phyloP scores from a whole-genome alignment of 2,113 vertebrate species.

The Clarias batrachus region DNA sequence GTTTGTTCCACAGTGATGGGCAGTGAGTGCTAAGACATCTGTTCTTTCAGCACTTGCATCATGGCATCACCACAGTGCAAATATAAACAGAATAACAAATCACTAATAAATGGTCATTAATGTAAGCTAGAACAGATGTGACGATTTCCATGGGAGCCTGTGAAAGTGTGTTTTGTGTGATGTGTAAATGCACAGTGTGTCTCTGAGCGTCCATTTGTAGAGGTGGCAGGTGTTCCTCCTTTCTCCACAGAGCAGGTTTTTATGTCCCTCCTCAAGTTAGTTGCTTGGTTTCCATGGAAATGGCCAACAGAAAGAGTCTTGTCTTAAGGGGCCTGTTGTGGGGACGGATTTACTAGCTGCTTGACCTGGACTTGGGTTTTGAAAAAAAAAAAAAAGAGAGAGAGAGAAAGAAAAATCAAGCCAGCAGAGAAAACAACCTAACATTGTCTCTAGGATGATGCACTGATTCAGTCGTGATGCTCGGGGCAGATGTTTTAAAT shows the following conservation, averaged over 20 bases:
- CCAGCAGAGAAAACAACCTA: constrained; percentile 62
- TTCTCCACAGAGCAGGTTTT: constrained; percentile 77
- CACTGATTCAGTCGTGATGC: constrained; percentile 40
- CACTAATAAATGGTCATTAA: constrained; percentile 47
- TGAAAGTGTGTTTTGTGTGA: constrained; percentile 49
- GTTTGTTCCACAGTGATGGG: constrained; percentile 13
- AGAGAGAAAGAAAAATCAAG: constrained; percentile 65
- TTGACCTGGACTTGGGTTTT: constrained; percentile 50
- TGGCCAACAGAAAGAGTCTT: constrained; percentile 80
- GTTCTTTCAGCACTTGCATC: constrained; percentile 7
- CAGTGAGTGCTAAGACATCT: constrained; percentile 39
- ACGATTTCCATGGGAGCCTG: constrained; percentile 44
- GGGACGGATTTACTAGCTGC: constrained; percentile 65
- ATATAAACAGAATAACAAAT: constrained; percentile 40
- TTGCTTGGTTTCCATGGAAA: constrained; percentile 77
- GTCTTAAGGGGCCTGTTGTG: constrained; percentile 74
- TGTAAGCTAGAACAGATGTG: constrained; percentile 53
- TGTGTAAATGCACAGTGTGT: constrained; percentile 54
- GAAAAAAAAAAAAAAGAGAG: constrained; percentile 55
- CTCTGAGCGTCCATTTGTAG: constrained; percentile 56
- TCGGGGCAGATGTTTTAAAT: constrained; percentile 47
- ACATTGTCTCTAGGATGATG: constrained; percentile 58
- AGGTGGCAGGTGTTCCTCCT: constrained; percentile 78
- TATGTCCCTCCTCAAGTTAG: constrained; percentile 79
- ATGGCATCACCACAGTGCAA: constrained; percentile 10